Evolutionary conservation across 2,797 vertebrate species (phyloP), one percentile per base, ranked within the genome.

Genomic region (Podargus strigoides): DNA sequence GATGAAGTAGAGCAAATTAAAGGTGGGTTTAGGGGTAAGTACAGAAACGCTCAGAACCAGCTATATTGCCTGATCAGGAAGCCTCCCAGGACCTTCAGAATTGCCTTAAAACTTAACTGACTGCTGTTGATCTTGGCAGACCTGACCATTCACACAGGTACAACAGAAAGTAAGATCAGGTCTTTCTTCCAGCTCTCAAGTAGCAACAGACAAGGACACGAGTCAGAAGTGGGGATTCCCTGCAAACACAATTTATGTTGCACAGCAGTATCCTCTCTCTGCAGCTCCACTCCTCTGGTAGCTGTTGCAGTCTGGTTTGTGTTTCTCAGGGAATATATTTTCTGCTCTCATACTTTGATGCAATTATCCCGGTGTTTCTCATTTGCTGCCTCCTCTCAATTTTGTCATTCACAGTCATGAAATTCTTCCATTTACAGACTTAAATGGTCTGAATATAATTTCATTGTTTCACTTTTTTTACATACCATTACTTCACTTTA

Each of bases 1-100:
- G 99, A 99, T 87, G 99, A 99, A 97, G 98, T 99, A 96, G 99
- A 99, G 66, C 98, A 98, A 85, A 98, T 98, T 96, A 99, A 98
- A 99, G 98, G 99, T 99, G 96, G 58, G 95, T 87, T 17, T 73
- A 87, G 30, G 66, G n/a, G 23, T 78, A 76, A 87, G 37, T 59
- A 47, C 62, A 60, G 49, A 74, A 74, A 60, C 64, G 6, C 10
- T 46, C 12, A 78, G 21, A 52, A 72, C 26, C 18, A 84, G 26
- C 26, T 47, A 2, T 18, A 7, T 15, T 60, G 18, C 14, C 28
- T 76, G 62, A 20, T 90, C 9, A 46, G 78, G 52, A 82, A 73
- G 18, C 37, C 32, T 89, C 37, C 13, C 14, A 39, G 36, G 30
- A 85, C n/a, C 12, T 64, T 74, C 37, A 67, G n/a, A 77, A 82